These are phyloP conservation scores for Pseudocheirus occidentalis DNA, from an alignment of 2,797 vertebrate genomes.

Conservation along the genomic window DNA sequence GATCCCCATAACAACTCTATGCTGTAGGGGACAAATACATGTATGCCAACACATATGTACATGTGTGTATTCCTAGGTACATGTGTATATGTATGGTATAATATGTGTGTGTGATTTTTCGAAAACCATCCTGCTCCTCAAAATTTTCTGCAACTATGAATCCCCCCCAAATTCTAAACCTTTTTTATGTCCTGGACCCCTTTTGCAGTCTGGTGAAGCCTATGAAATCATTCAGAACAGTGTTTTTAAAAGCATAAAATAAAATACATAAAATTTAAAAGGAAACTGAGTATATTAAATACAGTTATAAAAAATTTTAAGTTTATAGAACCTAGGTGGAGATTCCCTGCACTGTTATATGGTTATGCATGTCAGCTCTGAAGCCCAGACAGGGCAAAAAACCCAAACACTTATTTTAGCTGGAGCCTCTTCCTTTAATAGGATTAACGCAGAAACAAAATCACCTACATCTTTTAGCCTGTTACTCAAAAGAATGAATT, in stretches of 20 bases:
- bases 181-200: neutral
- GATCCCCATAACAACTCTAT: neutral
- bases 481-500: neutral
- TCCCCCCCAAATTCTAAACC: neutral
- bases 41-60: neutral
- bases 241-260: neutral
- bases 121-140: neutral
- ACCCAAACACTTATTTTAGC: neutral
- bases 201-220: neutral
- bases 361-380: neutral
- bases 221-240: neutral
- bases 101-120: neutral
- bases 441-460: neutral
- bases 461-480: neutral
- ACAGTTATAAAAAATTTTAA: neutral
- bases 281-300: neutral
- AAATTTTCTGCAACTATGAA: neutral
- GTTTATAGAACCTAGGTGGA: neutral
- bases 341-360: neutral
- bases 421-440: neutral
- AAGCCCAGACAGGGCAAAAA: neutral
- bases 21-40: neutral
- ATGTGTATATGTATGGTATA: neutral
- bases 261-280: neutral
- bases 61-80: neutral